phyloP scores from a whole-genome alignment of 2,888 invertebrate species.

The Hypolimnas misippus region DNA sequence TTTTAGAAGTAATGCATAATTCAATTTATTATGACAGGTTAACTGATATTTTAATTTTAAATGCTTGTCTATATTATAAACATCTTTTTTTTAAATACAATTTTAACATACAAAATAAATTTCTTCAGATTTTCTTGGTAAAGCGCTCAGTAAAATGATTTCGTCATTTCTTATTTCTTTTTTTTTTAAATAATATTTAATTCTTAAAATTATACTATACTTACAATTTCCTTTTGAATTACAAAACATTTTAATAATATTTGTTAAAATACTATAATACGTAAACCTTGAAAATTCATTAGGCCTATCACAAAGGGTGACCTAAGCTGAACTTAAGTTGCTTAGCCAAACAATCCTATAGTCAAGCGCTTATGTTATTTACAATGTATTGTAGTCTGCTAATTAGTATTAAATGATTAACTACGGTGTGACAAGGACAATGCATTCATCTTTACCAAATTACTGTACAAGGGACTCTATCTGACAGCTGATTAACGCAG shows the following conservation, averaged over 20 bases:
- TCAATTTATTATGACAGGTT: no score
- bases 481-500: not conserved
- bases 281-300: constrained; percentile 43
- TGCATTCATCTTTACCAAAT: constrained; percentile 8
- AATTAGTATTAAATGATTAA: constrained; percentile 51
- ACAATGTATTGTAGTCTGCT: constrained; percentile 53
- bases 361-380: constrained; percentile 49
- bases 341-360: constrained; percentile 47
- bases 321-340: constrained; percentile 53
- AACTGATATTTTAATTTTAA: no score
- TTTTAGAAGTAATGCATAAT: not conserved
- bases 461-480: not conserved
- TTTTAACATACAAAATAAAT: no score
- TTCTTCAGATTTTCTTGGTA: no score
- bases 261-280: not conserved
- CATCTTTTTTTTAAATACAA: no score
- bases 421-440: constrained; percentile 33
- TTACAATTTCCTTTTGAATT: not conserved
- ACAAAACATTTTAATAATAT: not conserved
- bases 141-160: no score
- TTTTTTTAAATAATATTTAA: no score
- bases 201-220: no score
- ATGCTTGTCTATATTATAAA: no score
- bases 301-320: constrained; percentile 48
- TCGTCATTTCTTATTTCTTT: no score